These are phyloP conservation scores for Zaprionus kolodkinae DNA, from an alignment of 1,140 invertebrate genomes.

Conservation along the genomic window DNA sequence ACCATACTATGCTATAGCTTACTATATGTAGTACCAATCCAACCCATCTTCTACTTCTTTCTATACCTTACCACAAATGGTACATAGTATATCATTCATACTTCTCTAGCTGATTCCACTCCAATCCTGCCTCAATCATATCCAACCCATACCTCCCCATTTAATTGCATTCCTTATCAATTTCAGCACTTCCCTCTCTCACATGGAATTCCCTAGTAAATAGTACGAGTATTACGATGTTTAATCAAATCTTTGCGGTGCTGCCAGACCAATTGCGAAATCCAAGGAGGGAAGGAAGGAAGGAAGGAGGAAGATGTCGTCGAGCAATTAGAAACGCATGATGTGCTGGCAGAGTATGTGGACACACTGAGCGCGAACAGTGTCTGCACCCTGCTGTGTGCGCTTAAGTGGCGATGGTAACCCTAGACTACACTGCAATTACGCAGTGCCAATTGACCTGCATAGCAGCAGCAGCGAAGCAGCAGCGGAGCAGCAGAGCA, in stretches of 20 bases:
- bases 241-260: not conserved
- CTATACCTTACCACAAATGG: no score
- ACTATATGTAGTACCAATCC: no score
- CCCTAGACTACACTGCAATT: not conserved
- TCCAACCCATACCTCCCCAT: no score
- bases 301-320: no score
- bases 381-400: not conserved
- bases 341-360: no score
- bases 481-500: not conserved
- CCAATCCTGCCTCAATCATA: no score
- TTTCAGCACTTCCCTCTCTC: not conserved
- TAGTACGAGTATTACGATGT: not conserved
- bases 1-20: no score
- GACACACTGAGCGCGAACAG: not conserved
- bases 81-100: no score
- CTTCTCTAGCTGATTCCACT: no score
- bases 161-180: not conserved
- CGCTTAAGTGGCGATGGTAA: not conserved
- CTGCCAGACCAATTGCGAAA: not conserved
- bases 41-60: no score
- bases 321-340: not conserved
- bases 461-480: not conserved
- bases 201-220: not conserved
- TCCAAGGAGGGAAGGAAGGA: no score
- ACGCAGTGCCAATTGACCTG: conserved; percentile 8